Evolutionary conservation across 2,888 invertebrate species (phyloP).

Genomic region (Netelia fuscicornis): DNA sequence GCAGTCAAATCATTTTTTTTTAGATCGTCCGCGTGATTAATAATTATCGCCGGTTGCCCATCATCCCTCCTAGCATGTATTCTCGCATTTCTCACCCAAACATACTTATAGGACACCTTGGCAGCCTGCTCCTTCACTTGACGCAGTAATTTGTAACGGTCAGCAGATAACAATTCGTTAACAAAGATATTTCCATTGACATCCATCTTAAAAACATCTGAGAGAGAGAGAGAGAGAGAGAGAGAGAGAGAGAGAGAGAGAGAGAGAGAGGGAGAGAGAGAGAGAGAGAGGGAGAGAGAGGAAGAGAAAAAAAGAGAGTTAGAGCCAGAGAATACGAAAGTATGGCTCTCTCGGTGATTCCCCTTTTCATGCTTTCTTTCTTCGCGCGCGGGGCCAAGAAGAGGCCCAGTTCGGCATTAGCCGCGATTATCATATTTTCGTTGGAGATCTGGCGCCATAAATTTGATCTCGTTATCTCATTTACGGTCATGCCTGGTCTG

Average conservation of each 20-base stretch:
- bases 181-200: no score
- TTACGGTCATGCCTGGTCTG: slow-evolving; percentile 75
- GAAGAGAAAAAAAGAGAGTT: neutral
- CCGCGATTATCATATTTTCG: slow-evolving; percentile 84
- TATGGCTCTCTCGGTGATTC: slow-evolving; percentile 40
- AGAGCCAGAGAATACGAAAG: slow-evolving; percentile 26
- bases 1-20: no score
- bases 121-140: no score
- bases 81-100: no score
- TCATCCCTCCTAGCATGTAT: no score
- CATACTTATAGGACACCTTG: no score
- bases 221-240: slow-evolving; percentile 4
- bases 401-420: slow-evolving; percentile 80
- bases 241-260: neutral
- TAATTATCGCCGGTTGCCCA: no score
- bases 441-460: slow-evolving; percentile 83
- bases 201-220: no score
- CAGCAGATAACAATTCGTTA: no score
- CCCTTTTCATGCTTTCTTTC: slow-evolving; percentile 54
- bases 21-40: no score
- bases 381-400: slow-evolving; percentile 49
- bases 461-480: slow-evolving; percentile 85
- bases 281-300: neutral
- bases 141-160: no score
- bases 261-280: no score